These are phyloP conservation scores for Polypedilum pembai DNA, from an alignment of 1,140 invertebrate species.

Conservation along the genomic window DNA sequence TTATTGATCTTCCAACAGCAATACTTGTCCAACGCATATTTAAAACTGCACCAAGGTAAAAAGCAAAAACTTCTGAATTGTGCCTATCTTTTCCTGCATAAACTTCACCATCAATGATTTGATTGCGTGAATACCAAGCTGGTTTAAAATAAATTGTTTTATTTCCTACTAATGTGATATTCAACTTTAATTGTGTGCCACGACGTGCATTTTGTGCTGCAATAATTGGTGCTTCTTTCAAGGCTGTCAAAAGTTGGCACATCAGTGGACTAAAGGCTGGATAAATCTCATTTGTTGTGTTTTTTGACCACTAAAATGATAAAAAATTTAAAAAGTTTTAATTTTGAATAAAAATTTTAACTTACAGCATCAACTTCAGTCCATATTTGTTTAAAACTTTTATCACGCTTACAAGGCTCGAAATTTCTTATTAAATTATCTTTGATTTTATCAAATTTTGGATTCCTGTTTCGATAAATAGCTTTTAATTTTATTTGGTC, in stretches of 20 bases:
- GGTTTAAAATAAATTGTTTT: slow-evolving; percentile 85
- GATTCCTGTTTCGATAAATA: slow-evolving; percentile 42
- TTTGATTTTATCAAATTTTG: slow-evolving; percentile 42
- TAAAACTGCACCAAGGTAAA: slow-evolving; percentile 75
- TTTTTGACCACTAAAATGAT: slow-evolving; percentile 55
- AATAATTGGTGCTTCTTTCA: slow-evolving; percentile 62
- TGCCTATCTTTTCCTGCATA: slow-evolving; percentile 86
- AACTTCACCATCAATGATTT: slow-evolving; percentile 68
- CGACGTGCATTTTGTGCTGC: slow-evolving; percentile 64
- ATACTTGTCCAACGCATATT: slow-evolving; percentile 71
- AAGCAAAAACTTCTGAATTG: slow-evolving; percentile 92
- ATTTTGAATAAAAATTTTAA: slow-evolving; percentile 28
- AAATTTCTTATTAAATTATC: slow-evolving; percentile 43
- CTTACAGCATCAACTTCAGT: slow-evolving; percentile 43
- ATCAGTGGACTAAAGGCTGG: slow-evolving; percentile 55
- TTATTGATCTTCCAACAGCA: slow-evolving; percentile 66
- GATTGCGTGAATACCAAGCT: slow-evolving; percentile 70
- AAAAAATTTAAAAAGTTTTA: slow-evolving; percentile 29
- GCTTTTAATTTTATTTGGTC: slow-evolving; percentile 41
- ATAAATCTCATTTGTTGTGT: slow-evolving; percentile 54
- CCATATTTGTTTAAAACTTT: slow-evolving; percentile 42
- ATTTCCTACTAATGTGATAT: slow-evolving; percentile 66
- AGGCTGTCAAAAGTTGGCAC: slow-evolving; percentile 61
- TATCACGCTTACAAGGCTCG: slow-evolving; percentile 35
- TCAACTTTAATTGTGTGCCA: slow-evolving; percentile 86